Conservation (phyloP, 2,113 vertebrate genomes). For the Chrysemys picta region DNA sequence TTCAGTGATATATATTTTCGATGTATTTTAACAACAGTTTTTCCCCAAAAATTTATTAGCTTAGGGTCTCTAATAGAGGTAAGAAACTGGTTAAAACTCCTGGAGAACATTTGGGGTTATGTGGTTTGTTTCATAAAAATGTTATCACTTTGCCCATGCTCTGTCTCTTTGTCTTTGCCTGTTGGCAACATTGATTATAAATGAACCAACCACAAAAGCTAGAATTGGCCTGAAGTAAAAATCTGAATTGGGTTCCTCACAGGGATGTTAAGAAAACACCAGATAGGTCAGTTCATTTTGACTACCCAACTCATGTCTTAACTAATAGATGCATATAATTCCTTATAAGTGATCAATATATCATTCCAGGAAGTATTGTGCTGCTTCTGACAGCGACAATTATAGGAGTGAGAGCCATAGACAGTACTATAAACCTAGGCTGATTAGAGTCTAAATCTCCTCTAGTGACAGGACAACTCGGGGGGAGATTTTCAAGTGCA, state of each 20-base stretch:
- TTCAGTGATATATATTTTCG: not conserved
- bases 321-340: not conserved
- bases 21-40: not conserved
- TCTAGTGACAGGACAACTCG: not conserved
- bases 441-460: not conserved
- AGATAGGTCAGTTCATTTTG: not conserved
- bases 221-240: not conserved
- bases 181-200: not conserved
- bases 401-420: not conserved
- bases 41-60: not conserved
- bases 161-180: not conserved
- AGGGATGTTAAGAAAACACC: not conserved
- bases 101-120: not conserved
- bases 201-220: not conserved
- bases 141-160: not conserved
- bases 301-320: not conserved
- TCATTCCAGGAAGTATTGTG: not conserved
- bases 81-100: slow-evolving; percentile 18
- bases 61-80: not conserved
- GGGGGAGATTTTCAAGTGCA: not conserved
- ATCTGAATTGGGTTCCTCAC: not conserved
- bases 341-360: not conserved
- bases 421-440: not conserved
- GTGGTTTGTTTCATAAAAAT: slow-evolving; percentile 9
- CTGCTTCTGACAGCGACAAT: not conserved